Base-by-base conservation (phyloP, 2,888 invertebrate genomes). In the Mimachlamys varia region DNA sequence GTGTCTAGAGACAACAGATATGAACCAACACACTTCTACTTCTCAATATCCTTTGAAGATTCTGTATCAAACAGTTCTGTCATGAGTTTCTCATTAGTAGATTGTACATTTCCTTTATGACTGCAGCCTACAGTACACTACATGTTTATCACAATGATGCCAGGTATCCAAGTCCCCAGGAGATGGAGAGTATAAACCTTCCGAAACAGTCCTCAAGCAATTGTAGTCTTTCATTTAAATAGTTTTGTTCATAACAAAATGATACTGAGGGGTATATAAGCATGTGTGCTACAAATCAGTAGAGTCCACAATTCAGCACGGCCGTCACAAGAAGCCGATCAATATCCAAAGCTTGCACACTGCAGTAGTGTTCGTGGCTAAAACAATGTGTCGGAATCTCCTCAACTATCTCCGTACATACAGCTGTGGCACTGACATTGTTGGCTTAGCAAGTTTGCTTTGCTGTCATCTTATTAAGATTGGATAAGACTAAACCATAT, bases 321-420 rank as follows among this genome's bases (percentile, higher is more conserved):
- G n/a, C n/a, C 27, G 76, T 76, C 76, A 76, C 76, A 76, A 76
- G 76, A 76, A 58, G 22, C 58, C 19, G 58, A 76, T 76, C 76
- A 76, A 76, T 76, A 76, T 33, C 76, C 76, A 27, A 33, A 33
- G 76, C 76, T 22, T 76, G 76, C 76, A 76, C 76, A 76, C 76
- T 76, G 76, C 76, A 76, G 58, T 58, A 76, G 58, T 58, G 58
- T 58, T 58, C 58, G n/a, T 58, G 76, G 76, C 76, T 76, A 76
- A 76, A 76, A 27, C 76, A 76, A 76, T 76, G 76, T 76, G 76
- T 76, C 15, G 58, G 58, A 58, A 19, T 58, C 58, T 58, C 58
- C 58, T 19, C 58, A 58, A 58, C 58, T n/a, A 58, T 76, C 76
- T 13, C 76, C 76, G 33, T 76, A 76, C 76, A 76, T 76, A 76